phyloP scores from a whole-genome alignment of 2,797 vertebrate genomes.

The Pseudochirops corinnae region DNA sequence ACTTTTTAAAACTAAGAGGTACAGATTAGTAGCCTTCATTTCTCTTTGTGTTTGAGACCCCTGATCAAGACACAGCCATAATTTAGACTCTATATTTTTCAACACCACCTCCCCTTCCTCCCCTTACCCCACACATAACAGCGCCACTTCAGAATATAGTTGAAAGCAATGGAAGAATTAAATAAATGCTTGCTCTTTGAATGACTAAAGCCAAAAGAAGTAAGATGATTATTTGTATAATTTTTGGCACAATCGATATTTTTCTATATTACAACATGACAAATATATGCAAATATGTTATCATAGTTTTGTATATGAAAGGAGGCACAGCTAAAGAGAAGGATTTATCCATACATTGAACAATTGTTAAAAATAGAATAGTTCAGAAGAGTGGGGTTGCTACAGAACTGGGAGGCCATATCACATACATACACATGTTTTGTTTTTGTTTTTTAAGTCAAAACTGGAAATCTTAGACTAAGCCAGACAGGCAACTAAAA shows the following conservation, averaged over 20 bases:
- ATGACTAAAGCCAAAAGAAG: neutral
- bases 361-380: neutral
- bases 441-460: neutral
- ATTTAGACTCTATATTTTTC: neutral
- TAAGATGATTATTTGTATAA: conserved; percentile 5
- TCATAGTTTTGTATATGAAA: neutral
- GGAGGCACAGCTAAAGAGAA: neutral
- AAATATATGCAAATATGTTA: conserved; percentile 11
- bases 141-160: neutral
- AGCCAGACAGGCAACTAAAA: neutral
- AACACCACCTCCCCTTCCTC: neutral
- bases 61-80: neutral
- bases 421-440: neutral
- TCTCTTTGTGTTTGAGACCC: neutral
- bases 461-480: neutral
- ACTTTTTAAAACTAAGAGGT: neutral
- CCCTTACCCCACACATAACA: neutral
- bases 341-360: neutral
- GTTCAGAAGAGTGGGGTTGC: neutral
- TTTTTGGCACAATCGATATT: neutral
- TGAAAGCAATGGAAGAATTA: neutral
- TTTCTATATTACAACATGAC: neutral
- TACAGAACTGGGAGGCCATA: neutral
- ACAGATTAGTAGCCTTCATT: neutral
- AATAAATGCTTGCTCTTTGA: neutral